These are phyloP conservation scores for Phyllotis vaccarum DNA, from an alignment of 2,797 vertebrate species.

Conservation along the genomic window DNA sequence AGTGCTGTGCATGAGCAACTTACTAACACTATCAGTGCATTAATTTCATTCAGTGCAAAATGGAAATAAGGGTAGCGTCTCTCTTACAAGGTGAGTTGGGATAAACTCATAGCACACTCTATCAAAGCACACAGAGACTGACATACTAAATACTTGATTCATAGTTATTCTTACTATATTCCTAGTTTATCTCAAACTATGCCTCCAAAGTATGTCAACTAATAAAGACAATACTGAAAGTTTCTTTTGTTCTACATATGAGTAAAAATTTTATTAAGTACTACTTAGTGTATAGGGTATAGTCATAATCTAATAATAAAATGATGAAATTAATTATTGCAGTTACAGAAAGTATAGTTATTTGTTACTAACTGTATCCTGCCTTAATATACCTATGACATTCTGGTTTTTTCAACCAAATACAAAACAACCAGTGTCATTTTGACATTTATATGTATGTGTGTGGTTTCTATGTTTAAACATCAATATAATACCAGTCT, in stretches of 20 bases:
- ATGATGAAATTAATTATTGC: constrained; percentile 22
- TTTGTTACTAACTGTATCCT: not conserved
- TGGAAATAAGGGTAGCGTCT: not conserved
- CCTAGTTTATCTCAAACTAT: constrained; percentile 22
- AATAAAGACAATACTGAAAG: not conserved
- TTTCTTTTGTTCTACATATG: constrained; percentile 25
- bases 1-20: not conserved
- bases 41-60: not conserved
- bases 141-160: not conserved
- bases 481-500: not conserved
- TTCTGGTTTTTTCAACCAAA: constrained; percentile 21
- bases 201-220: not conserved
- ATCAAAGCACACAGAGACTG: not conserved
- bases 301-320: constrained; percentile 38
- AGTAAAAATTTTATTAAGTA: constrained; percentile 40
- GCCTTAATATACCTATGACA: not conserved
- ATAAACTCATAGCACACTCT: not conserved
- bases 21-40: not conserved
- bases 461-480: not conserved
- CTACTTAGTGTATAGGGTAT: not conserved
- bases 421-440: constrained; percentile 31
- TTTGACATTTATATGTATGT: not conserved
- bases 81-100: not conserved
- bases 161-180: not conserved
- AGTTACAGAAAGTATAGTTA: not conserved